Evolutionary conservation across 2,888 invertebrate species (phyloP).

Genomic region (Ptilodon capucinus): DNA sequence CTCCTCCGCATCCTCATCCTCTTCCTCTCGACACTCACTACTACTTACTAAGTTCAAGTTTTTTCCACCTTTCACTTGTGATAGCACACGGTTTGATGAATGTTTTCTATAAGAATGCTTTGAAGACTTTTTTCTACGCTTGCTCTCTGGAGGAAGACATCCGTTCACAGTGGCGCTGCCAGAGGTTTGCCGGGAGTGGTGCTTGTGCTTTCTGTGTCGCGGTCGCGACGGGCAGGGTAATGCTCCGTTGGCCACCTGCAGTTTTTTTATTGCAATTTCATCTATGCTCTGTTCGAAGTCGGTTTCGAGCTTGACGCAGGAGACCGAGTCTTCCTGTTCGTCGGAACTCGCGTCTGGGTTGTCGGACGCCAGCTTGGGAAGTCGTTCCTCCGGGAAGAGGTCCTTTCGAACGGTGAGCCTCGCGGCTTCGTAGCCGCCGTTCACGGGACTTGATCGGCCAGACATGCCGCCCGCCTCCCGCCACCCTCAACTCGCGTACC

Average conservation of each 20-base stretch:
- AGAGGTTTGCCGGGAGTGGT: slow-evolving; percentile 63
- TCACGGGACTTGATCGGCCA: slow-evolving; percentile 76
- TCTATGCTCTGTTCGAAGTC: slow-evolving; percentile 80
- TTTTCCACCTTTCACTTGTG: slow-evolving; percentile 78
- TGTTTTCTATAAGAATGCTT: slow-evolving; percentile 68
- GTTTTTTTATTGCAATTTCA: slow-evolving; percentile 69
- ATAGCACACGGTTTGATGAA: slow-evolving; percentile 57
- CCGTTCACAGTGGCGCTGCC: slow-evolving; percentile 61
- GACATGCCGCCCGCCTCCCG: slow-evolving; percentile 80
- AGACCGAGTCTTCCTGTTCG: slow-evolving; percentile 52
- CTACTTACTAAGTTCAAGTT: slow-evolving; percentile 80
- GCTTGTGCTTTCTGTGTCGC: slow-evolving; percentile 72
- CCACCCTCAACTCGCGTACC: slow-evolving; percentile 73
- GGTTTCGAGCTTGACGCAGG: slow-evolving; percentile 75
- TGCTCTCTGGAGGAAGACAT: slow-evolving; percentile 62
- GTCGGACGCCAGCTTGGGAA: slow-evolving; percentile 47
- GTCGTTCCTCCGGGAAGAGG: slow-evolving; percentile 69
- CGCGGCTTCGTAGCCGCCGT: slow-evolving; percentile 75
- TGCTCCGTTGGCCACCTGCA: slow-evolving; percentile 63
- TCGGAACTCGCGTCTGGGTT: slow-evolving; percentile 47
- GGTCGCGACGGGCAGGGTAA: slow-evolving; percentile 57
- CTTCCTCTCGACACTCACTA: slow-evolving; percentile 70
- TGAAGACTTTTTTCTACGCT: slow-evolving; percentile 68
- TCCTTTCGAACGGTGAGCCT: slow-evolving; percentile 79
- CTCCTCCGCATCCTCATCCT: slow-evolving; percentile 36